Conservation (phyloP, 2,113 vertebrate genomes). For the Cranoglanis bouderius region DNA sequence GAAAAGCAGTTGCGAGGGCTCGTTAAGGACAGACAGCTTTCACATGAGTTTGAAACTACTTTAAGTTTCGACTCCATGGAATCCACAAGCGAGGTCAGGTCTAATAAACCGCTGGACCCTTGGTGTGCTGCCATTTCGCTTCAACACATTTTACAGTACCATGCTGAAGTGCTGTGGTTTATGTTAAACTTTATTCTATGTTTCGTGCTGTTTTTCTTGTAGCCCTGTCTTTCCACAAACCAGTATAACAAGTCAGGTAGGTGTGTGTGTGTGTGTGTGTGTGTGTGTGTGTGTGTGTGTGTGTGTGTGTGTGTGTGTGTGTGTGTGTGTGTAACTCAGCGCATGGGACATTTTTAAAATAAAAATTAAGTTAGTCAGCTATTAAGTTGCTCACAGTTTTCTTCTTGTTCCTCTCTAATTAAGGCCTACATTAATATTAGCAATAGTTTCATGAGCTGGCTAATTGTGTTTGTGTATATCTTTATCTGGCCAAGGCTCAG, state of each 20-base stretch:
- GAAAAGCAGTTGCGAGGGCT: not conserved
- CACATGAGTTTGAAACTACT: not conserved
- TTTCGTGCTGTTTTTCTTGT: not conserved
- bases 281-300: not conserved
- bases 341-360: not conserved
- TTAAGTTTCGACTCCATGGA: not conserved
- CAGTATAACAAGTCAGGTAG: not conserved
- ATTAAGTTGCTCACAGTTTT: not conserved
- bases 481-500: not conserved
- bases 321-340: not conserved
- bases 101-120: not conserved
- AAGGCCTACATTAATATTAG: not conserved
- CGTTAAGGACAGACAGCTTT: not conserved
- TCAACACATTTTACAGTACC: not conserved
- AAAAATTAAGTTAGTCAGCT: not conserved
- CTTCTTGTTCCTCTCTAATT: no score
- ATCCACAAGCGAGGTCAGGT: not conserved
- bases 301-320: no score
- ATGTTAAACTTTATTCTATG: not conserved
- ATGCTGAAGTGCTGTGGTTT: not conserved
- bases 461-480: not conserved
- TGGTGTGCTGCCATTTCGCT: not conserved
- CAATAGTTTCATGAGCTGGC: not conserved
- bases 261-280: no score
- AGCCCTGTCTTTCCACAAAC: not conserved